Evolutionary conservation across 2,888 invertebrate species (phyloP).

Genomic region (Napeogenes sylphis): DNA sequence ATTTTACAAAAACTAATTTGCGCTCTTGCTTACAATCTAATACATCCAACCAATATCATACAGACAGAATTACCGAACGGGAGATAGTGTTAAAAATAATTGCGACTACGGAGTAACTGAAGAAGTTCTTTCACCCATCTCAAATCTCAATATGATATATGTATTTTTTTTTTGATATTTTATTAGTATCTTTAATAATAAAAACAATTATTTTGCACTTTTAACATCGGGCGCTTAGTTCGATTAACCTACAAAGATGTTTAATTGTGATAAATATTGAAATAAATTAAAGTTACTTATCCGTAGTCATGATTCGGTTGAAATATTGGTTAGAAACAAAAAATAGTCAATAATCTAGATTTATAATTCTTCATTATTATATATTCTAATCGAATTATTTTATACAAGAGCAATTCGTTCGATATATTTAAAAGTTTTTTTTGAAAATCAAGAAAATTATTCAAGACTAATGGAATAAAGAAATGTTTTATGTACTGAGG

Average conservation of each 20-base stretch:
- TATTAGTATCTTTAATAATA: neutral
- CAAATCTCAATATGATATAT: too few relatives aligned
- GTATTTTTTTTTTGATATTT: too few relatives aligned
- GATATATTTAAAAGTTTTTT: neutral
- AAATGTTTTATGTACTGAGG: constrained; percentile 3
- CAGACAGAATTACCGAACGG: too few relatives aligned
- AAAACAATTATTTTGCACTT: constrained; percentile 7
- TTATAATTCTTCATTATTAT: neutral
- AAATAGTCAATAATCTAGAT: neutral
- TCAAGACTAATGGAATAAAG: constrained; percentile 1
- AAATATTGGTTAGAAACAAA: neutral
- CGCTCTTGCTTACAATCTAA: too few relatives aligned
- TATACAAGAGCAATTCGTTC: neutral
- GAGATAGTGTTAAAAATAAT: neutral
- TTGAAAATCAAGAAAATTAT: neutral
- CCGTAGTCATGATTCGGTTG: constrained; percentile 2
- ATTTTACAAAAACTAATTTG: too few relatives aligned
- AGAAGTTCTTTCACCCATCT: neutral
- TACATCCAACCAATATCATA: too few relatives aligned
- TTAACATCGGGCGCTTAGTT: constrained; percentile 6
- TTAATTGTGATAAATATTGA: neutral
- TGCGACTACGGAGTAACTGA: neutral
- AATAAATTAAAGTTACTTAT: neutral
- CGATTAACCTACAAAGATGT: neutral
- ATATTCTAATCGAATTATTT: neutral